Conservation (phyloP, 2,888 invertebrate species). For the Dyspetes luteomarginatus region DNA sequence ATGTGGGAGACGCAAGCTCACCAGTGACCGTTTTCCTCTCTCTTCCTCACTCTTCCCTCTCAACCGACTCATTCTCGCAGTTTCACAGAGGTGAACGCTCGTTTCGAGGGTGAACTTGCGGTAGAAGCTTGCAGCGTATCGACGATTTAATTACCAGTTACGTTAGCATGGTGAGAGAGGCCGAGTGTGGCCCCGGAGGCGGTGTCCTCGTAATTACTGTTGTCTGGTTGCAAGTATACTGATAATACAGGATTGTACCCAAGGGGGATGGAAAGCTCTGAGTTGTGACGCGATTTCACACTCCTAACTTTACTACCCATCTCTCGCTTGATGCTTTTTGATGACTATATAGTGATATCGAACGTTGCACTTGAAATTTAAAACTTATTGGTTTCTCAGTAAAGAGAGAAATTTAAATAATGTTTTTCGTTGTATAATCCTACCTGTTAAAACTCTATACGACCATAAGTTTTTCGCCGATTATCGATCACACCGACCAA, state of each 20-base stretch:
- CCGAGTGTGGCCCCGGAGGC: constrained; percentile 8
- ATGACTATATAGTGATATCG: no score
- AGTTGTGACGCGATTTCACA: constrained; percentile 31
- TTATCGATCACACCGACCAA: no score
- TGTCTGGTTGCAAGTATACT: constrained; percentile 55
- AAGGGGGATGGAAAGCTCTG: constrained; percentile 11
- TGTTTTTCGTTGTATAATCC: no score
- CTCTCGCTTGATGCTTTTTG: no score
- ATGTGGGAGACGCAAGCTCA: constrained; percentile 23
- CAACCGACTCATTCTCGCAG: constrained; percentile 14
- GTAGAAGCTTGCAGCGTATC: constrained; percentile 49
- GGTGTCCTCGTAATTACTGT: constrained; percentile 57
- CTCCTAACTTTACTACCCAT: background rate
- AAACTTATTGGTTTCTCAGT: no score
- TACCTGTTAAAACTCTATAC: no score
- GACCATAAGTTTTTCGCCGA: no score
- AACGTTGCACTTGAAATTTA: no score
- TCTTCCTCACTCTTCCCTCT: no score
- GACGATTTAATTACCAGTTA: constrained; percentile 64
- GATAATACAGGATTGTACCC: constrained; percentile 49
- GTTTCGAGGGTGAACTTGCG: constrained; percentile 23
- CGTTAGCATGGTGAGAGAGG: background rate
- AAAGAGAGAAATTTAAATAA: no score
- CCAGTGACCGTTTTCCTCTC: constrained; percentile 14
- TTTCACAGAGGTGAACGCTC: constrained; percentile 10